These are phyloP conservation scores for Aphaenogaster rudis DNA, from an alignment of 1,140 invertebrate genomes.

Conservation along the genomic window DNA sequence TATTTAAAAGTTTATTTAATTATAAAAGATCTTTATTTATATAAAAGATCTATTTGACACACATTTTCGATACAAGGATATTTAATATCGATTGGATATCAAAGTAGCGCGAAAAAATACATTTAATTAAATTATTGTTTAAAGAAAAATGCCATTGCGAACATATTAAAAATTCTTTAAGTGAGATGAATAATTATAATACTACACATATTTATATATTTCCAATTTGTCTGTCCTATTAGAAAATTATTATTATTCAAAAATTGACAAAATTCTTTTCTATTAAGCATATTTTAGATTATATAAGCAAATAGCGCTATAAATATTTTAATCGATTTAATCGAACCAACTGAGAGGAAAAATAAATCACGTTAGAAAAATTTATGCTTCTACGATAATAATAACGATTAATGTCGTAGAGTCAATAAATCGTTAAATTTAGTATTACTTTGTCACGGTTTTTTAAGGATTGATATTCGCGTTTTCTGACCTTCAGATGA, in stretches of 20 bases:
- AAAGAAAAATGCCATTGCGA: neutral
- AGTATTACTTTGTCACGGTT: neutral
- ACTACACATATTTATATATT: neutral
- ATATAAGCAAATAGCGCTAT: neutral
- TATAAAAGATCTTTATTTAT: neutral
- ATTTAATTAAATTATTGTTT: neutral
- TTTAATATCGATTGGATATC: neutral
- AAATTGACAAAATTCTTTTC: neutral
- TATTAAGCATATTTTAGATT: neutral
- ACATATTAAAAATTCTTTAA: neutral
- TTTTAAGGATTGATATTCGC: neutral
- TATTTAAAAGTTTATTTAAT: neutral
- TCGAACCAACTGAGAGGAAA: neutral
- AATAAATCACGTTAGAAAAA: neutral
- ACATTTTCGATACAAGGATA: neutral
- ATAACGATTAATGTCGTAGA: neutral
- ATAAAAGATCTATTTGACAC: neutral
- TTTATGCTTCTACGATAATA: neutral
- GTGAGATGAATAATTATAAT: neutral
- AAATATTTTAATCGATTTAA: neutral
- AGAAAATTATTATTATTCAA: neutral
- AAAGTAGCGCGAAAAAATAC: neutral
- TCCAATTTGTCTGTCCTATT: neutral
- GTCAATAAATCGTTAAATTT: slow-evolving; percentile 8
- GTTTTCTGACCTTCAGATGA: neutral